Percentiles rank a stretch among this genome's conserved stretches.
Evolutionary conservation across 2,888 invertebrate species (phyloP).

Genomic region (Cephalotes varians): DNA sequence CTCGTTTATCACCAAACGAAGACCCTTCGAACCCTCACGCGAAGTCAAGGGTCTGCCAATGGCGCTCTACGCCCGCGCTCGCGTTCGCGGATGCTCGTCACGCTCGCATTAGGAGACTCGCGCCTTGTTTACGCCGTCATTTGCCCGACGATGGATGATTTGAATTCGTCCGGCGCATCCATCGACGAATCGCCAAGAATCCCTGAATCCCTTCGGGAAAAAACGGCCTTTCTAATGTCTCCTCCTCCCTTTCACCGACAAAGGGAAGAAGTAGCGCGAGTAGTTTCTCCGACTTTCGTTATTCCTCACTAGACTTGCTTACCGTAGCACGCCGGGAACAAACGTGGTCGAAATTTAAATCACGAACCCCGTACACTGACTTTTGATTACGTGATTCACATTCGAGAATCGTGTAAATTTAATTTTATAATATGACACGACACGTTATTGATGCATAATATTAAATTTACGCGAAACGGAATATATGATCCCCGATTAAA

Average conservation of each 20-base stretch:
- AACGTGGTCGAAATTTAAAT: slow-evolving; percentile 44
- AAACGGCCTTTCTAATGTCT: slow-evolving; percentile 29
- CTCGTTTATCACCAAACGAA: slow-evolving; percentile 61
- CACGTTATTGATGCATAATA: neutral
- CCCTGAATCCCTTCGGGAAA: slow-evolving; percentile 35
- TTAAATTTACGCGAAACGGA: neutral
- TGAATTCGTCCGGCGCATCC: slow-evolving; percentile 73
- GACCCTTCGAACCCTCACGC: slow-evolving; percentile 47
- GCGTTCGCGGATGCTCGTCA: slow-evolving; percentile 71
- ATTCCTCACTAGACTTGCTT: slow-evolving; percentile 23
- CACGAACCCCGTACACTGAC: neutral
- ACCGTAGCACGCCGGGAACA: neutral
- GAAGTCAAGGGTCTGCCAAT: slow-evolving; percentile 22
- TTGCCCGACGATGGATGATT: slow-evolving; percentile 70
- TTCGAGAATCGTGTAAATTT: neutral
- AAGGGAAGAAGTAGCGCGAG: slow-evolving; percentile 4
- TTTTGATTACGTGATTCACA: slow-evolving; percentile 11
- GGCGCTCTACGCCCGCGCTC: slow-evolving; percentile 25
- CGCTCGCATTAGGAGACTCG: slow-evolving; percentile 72
- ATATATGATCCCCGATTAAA: neutral
- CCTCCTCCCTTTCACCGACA: neutral
- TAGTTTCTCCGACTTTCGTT: slow-evolving; percentile 29
- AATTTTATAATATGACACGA: neutral
- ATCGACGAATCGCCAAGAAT: slow-evolving; percentile 57
- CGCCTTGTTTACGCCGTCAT: slow-evolving; percentile 77